Conservation (phyloP, 2,888 invertebrate species). For the Fragum sueziense region DNA sequence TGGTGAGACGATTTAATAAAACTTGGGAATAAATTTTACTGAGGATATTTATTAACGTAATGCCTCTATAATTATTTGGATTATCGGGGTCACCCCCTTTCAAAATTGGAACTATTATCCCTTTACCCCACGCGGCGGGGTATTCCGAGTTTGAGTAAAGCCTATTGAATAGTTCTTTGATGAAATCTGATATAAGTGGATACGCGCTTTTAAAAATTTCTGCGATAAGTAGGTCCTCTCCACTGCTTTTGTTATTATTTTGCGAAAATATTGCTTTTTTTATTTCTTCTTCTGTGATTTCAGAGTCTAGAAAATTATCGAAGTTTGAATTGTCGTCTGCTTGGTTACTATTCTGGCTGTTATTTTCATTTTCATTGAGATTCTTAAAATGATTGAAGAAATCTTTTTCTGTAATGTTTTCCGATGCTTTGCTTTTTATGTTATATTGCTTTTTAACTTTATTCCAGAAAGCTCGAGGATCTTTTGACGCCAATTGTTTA, state of each 20-base stretch:
- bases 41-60: conserved; percentile 28
- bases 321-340: background rate
- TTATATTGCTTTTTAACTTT: conserved; percentile 12
- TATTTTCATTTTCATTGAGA: background rate
- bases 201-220: background rate
- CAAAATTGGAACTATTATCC: conserved; percentile 22
- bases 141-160: conserved; percentile 2
- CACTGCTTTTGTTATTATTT: conserved; percentile 22
- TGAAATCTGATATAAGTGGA: background rate
- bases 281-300: conserved; percentile 17
- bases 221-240: background rate
- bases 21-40: conserved; percentile 20
- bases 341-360: background rate
- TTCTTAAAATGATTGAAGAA: conserved; percentile 3
- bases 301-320: background rate
- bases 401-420: background rate
- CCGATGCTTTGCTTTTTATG: background rate
- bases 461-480: background rate
- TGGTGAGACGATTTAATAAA: conserved; percentile 13
- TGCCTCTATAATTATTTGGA: too few species aligned
- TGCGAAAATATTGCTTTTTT: conserved; percentile 11
- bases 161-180: too few species aligned
- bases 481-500: background rate
- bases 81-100: background rate
- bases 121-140: conserved; percentile 23